Evolutionary conservation across 2,888 invertebrate genomes (phyloP).

Genomic region (Ormyrus nitidulus): DNA sequence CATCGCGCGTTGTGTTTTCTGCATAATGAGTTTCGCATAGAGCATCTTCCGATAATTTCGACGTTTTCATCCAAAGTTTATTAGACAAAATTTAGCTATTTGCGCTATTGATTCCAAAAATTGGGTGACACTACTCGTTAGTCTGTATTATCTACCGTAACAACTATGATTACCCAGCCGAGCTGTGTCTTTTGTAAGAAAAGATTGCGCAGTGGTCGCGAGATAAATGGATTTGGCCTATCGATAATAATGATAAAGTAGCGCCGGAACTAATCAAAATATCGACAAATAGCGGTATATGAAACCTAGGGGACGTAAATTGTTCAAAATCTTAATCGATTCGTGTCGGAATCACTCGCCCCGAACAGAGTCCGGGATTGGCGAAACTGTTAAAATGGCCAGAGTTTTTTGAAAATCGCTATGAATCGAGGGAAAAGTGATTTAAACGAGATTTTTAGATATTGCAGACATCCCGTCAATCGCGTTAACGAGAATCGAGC

Average conservation of each 20-base stretch:
- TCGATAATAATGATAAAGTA: constrained; percentile 47
- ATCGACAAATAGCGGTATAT: constrained; percentile 47
- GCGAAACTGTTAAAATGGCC: constrained; percentile 26
- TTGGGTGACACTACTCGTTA: no score
- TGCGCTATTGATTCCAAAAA: no score
- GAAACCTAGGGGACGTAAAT: constrained; percentile 52
- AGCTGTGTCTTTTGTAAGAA: constrained; percentile 56
- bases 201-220: constrained; percentile 37
- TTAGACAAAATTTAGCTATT: no score
- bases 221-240: constrained; percentile 54
- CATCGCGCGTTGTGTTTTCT: no score
- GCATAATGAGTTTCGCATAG: no score
- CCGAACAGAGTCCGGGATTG: constrained; percentile 23
- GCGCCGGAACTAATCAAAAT: constrained; percentile 51
- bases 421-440: not conserved
- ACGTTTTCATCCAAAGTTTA: no score
- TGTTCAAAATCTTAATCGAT: constrained; percentile 35
- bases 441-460: not conserved
- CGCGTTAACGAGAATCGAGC: constrained; percentile 5
- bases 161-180: constrained; percentile 58
- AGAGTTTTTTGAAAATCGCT: constrained; percentile 15
- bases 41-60: no score
- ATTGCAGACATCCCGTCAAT: not conserved
- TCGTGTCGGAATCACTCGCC: constrained; percentile 19
- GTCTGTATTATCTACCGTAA: no score